phyloP scores from a whole-genome alignment of 2,113 vertebrate genomes.

The Lasiurus cinereus region DNA sequence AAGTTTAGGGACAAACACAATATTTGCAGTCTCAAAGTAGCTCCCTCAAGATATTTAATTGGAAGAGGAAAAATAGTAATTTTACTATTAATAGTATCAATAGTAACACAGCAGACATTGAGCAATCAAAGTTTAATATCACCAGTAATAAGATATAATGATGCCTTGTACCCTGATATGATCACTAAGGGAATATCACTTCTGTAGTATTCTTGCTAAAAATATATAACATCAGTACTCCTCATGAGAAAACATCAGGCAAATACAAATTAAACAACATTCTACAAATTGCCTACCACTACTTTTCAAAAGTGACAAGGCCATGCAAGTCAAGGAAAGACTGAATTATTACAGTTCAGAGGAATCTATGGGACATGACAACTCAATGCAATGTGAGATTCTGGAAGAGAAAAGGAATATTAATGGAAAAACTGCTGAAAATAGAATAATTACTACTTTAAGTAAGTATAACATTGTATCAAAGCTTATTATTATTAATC shows the following conservation, averaged over 20 bases:
- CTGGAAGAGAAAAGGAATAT: not conserved
- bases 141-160: not conserved
- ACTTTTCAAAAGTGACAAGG: not conserved
- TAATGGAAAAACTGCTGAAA: conserved; percentile 3
- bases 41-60: not conserved
- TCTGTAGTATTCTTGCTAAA: not conserved
- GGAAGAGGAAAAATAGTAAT: not conserved
- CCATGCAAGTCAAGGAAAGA: not conserved
- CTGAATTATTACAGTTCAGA: not conserved
- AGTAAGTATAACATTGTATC: not conserved
- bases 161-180: not conserved
- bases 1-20: not conserved
- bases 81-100: not conserved
- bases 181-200: not conserved
- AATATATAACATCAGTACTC: not conserved
- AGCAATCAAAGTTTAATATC: not conserved
- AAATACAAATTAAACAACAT: conserved; percentile 1
- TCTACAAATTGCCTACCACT: not conserved
- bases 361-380: not conserved
- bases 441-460: not conserved
- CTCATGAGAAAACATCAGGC: not conserved
- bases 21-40: not conserved
- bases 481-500: not conserved
- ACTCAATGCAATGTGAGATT: not conserved
- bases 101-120: not conserved